Percentiles rank a stretch among this genome's conserved stretches.
phyloP scores from a whole-genome alignment of 2,113 vertebrate species.

The Serinus canaria region DNA sequence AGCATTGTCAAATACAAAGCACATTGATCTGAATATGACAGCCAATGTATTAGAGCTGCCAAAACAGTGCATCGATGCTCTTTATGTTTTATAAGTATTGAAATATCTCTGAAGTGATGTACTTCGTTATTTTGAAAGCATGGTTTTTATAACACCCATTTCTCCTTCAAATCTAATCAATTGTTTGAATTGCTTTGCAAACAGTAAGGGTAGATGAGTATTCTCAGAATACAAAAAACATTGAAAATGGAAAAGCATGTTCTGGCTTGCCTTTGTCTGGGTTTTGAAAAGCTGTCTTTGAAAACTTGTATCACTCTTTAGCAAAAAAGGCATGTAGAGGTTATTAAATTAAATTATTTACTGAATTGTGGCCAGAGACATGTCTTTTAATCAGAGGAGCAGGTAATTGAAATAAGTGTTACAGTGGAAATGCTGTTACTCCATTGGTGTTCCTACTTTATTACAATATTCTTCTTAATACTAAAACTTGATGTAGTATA shows the following conservation, averaged over 20 bases:
- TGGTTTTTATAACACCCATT: not conserved
- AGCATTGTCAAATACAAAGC: not conserved
- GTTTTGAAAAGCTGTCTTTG: not conserved
- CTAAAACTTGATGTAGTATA: not conserved
- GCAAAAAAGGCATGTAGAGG: not conserved
- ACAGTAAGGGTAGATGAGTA: not conserved
- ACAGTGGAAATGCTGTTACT: not conserved
- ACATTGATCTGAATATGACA: not conserved
- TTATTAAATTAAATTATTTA: not conserved
- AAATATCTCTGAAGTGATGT: not conserved
- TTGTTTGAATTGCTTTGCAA: not conserved
- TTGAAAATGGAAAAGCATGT: not conserved
- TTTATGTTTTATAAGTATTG: conserved; percentile 20
- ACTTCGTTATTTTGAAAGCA: conserved; percentile 20
- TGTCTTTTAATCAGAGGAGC: not conserved
- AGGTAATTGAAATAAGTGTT: not conserved
- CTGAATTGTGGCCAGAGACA: not conserved
- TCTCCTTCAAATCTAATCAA: conserved; percentile 14
- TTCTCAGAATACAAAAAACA: not conserved
- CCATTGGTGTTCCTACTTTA: not conserved
- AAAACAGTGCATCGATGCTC: not conserved
- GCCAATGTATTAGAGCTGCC: not conserved
- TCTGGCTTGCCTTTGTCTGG: not conserved
- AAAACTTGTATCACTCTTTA: not conserved
- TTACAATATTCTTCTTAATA: not conserved